Evolutionary conservation across 2,797 vertebrate species (phyloP), one percentile per base, ranked within the genome.

Genomic region (Crenuchus spilurus): DNA sequence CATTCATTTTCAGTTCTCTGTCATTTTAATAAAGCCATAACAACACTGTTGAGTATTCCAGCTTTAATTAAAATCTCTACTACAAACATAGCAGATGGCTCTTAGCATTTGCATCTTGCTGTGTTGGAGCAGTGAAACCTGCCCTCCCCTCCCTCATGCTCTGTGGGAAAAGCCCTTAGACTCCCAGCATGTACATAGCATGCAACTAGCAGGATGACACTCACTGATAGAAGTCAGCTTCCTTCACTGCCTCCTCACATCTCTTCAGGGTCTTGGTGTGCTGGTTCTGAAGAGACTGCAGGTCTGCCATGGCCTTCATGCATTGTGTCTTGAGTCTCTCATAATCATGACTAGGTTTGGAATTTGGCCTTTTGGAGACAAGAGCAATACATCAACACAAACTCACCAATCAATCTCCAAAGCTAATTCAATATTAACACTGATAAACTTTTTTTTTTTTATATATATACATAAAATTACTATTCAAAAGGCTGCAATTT

Each of bases 151-250:
- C 9, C 31, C 72, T 68, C 8, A 11, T 20, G 11, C 4, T 54
- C 24, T 39, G 67, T n/a, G 5, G 67, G 22, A 22, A 61, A 68
- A 35, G 11, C 33, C 26, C 31, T 30, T 20, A 65, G 28, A 30
- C 8, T 35, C 30, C 39, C 66, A 39, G 16, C n/a, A 62, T 8
- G 0, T 24, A 9, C 8, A 6, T 49, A 37, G 49, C n/a, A 18
- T 51, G 41, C 9, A 44, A n/a, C 24, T 1, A 6, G 16, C 13
- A 37, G 6, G 33, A 33, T 14, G 67, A 70, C 83, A 95, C 96
- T 98, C 89, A 98, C 97, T 98, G 96, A 88, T 98, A 98, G 85
- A 98, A 99, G 90, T 99, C 97, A 0, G 96, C 96, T 84, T 98
- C 96, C 88, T 98, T 98, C 65, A 95, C 96, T 71, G 97, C 96